These are phyloP conservation scores for Cydia pomonella DNA, from an alignment of 1,140 invertebrate genomes.

Conservation along the genomic window DNA sequence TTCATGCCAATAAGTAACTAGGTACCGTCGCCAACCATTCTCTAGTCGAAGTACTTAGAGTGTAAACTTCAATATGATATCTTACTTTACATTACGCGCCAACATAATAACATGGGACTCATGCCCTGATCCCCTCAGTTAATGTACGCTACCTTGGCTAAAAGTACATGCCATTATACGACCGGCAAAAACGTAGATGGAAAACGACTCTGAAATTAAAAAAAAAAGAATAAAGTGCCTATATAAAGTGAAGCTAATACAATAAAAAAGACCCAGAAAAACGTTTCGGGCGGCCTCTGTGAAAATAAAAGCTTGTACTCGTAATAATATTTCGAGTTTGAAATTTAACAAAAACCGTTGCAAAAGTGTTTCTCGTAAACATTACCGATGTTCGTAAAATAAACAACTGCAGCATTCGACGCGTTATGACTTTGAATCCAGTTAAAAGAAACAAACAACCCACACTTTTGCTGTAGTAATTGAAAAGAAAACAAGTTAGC, in stretches of 20 bases:
- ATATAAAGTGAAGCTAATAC: neutral
- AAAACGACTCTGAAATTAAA: too few relatives aligned
- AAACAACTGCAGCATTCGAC: neutral
- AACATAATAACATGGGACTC: too few relatives aligned
- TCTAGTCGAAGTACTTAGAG: too few relatives aligned
- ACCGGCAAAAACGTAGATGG: too few relatives aligned
- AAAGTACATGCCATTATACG: too few relatives aligned
- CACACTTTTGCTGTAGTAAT: neutral
- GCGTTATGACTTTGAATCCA: neutral
- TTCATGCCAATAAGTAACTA: too few relatives aligned
- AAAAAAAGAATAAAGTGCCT: too few relatives aligned
- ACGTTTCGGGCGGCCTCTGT: neutral
- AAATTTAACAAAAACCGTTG: neutral
- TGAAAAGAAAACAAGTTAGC: conserved; percentile 8
- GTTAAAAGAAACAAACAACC: conserved; percentile 7
- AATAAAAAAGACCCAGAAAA: neutral
- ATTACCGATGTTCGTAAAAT: neutral
- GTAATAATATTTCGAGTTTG: neutral
- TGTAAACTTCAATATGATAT: too few relatives aligned
- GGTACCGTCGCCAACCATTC: too few relatives aligned
- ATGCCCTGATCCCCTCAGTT: too few relatives aligned
- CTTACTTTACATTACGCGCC: too few relatives aligned
- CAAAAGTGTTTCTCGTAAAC: neutral
- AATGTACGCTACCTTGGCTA: too few relatives aligned
- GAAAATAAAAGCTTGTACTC: neutral